Evolutionary conservation across 2,797 vertebrate species (phyloP), one percentile per base, ranked within the genome.

Genomic region (Tiaroga cobitis): DNA sequence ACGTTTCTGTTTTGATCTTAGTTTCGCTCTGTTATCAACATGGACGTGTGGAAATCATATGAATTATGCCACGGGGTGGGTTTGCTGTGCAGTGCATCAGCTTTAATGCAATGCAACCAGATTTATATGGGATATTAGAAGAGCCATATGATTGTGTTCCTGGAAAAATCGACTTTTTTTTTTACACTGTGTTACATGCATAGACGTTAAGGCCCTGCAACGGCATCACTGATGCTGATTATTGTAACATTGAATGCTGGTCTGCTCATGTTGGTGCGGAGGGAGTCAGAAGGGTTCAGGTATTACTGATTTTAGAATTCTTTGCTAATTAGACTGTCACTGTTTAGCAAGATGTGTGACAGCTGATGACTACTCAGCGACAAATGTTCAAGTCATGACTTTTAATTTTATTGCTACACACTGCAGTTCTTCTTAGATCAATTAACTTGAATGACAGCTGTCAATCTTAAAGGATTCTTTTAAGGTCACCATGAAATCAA

Each of bases 271-370:
- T 10, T 29, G 65, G 32, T 59, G 29, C 41, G 67, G 59, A 43
- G 34, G 70, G 32, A 59, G 81, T 88, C 89, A 90, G 91, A 92
- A 93, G 80, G 73, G 11, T 80, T 87, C 3, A 7, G 89, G 83
- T 89, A 85, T 87, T 86, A 94, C 94, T 89, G 93, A 95, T 94
- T 91, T 74, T 87, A 84, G 88, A 90, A 88, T 86, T 91, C 87
- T 83, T 87, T 90, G 91, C 94, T 93, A 92, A 93, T 94, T 90
- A 61, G 65, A n/a, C 86, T 6, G 89, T 85, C 86, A 76, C 92
- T 93, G 90, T 93, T 92, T 91, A 91, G 91, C 91, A 92, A 93
- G 88, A 90, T 78, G 77, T 91, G 51, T 87, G 32, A 91, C 83
- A 82, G 70, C 75, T 80, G 65, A 87, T 81, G 80, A 77, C 41